Base-by-base conservation (phyloP, 1,140 invertebrate species). In the Bemisia tabaci region DNA sequence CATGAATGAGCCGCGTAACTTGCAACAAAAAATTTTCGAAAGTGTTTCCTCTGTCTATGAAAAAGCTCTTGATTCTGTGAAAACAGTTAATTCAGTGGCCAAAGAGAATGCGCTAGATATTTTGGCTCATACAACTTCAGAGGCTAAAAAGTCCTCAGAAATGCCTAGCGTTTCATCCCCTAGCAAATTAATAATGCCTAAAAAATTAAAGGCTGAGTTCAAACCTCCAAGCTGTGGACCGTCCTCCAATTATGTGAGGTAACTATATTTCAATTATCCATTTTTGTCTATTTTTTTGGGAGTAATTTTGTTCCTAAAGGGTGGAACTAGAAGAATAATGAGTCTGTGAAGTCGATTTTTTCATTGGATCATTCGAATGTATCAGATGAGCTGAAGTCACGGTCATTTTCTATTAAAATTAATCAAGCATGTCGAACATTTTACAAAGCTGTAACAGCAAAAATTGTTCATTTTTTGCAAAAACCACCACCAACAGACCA, bases 191-290 rank as follows among this genome's bases (percentile, higher is more conserved):
- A 48, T 48, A 17, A 48, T 58, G 33, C 33, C 33, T 48, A 65
- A 64, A 2, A 79, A 79, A 68, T 74, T 75, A 11, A 78, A 79
- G 63, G 79, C 79, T 1, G 79, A 81, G 70, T 81, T 81, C 69
- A 69, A 81, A 27, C 80, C 80, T 65, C 79, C 79, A 11, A 75
- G 73, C 22, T 73, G 70, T 63, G 74, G 75, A 26, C 76, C 76
- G 33, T 69, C 77, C 25, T 71, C 75, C 1, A 81, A 78, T 70
- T 81, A 80, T 65, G 75, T 77, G 22, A 78, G 79, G 79, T 77
- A 78, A 79, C 70, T 69, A 64, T 67, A 48, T 26, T 59, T 59
- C 12, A 26, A 11, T 27, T 27, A 27, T 24, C 26, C 22, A 27
- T 62, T 66, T 71, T 68, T 59, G 63, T 39, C 64, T 72, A 62